Evolutionary conservation across 2,113 vertebrate genomes (phyloP).

Genomic region (Lontra canadensis): DNA sequence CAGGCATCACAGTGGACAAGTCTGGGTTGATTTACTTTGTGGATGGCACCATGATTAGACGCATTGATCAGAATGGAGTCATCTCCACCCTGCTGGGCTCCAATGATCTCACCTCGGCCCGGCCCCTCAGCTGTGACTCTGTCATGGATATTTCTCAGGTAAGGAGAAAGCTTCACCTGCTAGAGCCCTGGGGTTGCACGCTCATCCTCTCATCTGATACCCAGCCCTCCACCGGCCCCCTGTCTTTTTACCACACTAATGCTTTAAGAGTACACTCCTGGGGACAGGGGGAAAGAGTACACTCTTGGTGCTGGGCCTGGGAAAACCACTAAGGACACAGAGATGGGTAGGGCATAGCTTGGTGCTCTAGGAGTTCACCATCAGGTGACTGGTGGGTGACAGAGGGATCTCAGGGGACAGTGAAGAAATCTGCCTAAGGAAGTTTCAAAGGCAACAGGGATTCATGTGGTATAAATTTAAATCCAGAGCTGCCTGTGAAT

Average conservation of each 20-base stretch:
- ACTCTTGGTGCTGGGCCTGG: background rate
- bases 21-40: constrained; percentile 97
- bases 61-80: constrained; percentile 97
- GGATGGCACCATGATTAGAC: constrained; percentile 97
- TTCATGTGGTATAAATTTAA: background rate
- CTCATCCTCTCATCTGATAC: background rate
- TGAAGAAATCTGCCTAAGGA: background rate
- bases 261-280: background rate
- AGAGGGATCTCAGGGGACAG: background rate
- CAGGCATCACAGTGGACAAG: constrained; percentile 98
- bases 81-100: constrained; percentile 98
- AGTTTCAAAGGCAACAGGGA: background rate
- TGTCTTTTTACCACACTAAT: background rate
- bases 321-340: background rate
- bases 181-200: background rate
- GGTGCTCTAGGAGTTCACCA: background rate
- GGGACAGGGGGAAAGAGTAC: too few species aligned
- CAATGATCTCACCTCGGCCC: constrained; percentile 97
- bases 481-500: background rate
- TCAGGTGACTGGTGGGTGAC: background rate
- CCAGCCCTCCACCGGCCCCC: rapidly evolving
- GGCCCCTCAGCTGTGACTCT: constrained; percentile 97
- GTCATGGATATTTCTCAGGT: constrained; percentile 99
- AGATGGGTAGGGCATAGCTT: background rate
- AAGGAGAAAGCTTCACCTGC: background rate